Evolutionary conservation across 2,797 vertebrate genomes (phyloP).

Genomic region (Cercopithecus hamlyni): DNA sequence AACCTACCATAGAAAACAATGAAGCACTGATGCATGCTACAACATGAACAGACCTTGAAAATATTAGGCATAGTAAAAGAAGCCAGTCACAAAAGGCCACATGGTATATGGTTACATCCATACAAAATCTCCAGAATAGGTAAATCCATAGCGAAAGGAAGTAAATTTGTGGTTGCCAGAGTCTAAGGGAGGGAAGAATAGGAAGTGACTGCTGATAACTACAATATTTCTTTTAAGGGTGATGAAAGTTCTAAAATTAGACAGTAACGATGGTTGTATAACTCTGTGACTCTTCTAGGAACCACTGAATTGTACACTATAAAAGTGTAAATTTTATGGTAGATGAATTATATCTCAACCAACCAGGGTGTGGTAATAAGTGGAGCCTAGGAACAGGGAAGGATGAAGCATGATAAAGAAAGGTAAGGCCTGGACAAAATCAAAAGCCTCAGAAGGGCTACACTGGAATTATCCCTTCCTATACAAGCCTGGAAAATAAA

Average conservation of each 20-base stretch:
- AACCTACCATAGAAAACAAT: neutral
- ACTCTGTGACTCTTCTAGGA: neutral
- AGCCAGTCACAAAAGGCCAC: neutral
- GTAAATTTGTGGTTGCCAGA: neutral
- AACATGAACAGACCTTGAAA: neutral
- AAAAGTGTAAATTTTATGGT: neutral
- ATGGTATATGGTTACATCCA: neutral
- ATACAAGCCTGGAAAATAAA: neutral
- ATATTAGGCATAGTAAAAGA: neutral
- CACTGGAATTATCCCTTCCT: neutral
- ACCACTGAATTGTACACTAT: neutral
- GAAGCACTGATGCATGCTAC: neutral
- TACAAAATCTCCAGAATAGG: neutral
- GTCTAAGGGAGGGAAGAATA: rapidly evolving
- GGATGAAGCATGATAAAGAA: neutral
- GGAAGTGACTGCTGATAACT: neutral
- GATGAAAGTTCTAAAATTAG: neutral
- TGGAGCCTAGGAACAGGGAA: neutral
- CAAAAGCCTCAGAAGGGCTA: neutral
- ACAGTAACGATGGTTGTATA: neutral
- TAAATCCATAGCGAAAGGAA: neutral
- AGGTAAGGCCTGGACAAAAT: neutral
- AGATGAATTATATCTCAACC: neutral
- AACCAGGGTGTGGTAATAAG: neutral
- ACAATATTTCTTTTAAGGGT: neutral